A percentile compares a stretch with the other conserved stretches of the same genome.
Evolutionary conservation across 2,797 vertebrate species (phyloP).

Genomic region (Lepus oiostolus): DNA sequence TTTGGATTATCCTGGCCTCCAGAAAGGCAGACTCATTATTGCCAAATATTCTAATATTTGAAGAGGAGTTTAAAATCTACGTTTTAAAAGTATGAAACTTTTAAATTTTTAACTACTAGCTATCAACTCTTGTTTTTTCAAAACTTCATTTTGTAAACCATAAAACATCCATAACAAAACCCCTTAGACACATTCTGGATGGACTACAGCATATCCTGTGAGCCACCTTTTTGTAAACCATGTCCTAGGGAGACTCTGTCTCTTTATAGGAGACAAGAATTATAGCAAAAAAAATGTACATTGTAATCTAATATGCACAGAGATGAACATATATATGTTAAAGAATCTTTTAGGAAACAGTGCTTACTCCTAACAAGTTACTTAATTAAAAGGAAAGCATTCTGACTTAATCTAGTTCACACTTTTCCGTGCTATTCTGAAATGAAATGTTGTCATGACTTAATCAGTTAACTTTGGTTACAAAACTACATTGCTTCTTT

Average conservation of each 20-base stretch:
- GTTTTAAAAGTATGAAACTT: slow-evolving; percentile 21
- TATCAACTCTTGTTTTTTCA: not conserved
- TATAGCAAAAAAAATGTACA: not conserved
- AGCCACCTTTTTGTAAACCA: not conserved
- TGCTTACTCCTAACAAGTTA: not conserved
- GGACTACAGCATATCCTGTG: not conserved
- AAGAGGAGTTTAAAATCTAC: slow-evolving; percentile 9
- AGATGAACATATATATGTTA: not conserved
- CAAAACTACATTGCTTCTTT: not conserved
- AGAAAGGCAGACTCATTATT: not conserved
- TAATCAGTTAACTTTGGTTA: not conserved
- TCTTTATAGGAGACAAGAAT: not conserved
- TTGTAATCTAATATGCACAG: not conserved
- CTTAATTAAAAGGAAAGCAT: not conserved
- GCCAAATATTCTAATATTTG: slow-evolving; percentile 50
- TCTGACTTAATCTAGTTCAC: not conserved
- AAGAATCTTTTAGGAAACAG: slow-evolving; percentile 41
- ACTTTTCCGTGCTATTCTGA: not conserved
- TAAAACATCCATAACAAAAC: not conserved
- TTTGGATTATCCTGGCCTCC: not conserved
- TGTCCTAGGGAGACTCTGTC: not conserved
- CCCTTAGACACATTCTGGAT: not conserved
- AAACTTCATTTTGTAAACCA: not conserved
- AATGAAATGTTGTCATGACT: slow-evolving; percentile 20
- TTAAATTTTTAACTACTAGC: not conserved